phyloP scores from a whole-genome alignment of 2,797 vertebrate species.

The Astyanax mexicanus region DNA sequence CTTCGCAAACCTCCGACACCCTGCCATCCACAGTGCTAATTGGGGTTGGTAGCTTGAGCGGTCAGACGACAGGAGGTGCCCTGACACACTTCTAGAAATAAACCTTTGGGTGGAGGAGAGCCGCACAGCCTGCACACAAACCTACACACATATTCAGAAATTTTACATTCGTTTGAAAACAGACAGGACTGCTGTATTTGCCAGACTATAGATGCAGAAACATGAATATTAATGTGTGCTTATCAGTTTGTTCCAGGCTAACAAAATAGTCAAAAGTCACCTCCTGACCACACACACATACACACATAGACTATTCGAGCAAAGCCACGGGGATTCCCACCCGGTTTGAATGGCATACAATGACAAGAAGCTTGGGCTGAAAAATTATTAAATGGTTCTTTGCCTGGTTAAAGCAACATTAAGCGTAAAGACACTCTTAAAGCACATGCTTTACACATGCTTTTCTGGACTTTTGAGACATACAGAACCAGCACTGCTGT shows the following conservation, averaged over 20 bases:
- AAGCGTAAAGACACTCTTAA: too few relatives aligned
- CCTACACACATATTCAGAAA: background rate
- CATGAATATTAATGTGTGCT: slow-evolving; percentile 15
- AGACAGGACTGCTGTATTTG: background rate
- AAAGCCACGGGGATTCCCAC: background rate
- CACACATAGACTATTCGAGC: background rate
- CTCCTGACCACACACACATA: background rate
- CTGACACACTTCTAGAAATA: slow-evolving; percentile 29
- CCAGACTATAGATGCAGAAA: background rate
- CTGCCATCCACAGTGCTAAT: background rate
- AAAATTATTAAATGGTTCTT: too few relatives aligned
- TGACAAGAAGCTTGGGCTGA: slow-evolving; percentile 4
- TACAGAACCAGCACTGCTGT: too few relatives aligned
- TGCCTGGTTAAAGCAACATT: too few relatives aligned
- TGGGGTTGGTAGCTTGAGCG: slow-evolving; percentile 13
- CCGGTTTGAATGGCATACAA: background rate
- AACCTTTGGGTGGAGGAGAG: background rate
- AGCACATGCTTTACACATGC: too few relatives aligned
- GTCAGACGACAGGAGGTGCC: slow-evolving; percentile 26
- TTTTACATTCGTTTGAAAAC: background rate
- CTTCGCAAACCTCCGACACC: background rate
- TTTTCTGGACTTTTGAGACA: too few relatives aligned
- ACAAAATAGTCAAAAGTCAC: background rate
- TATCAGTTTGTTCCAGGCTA: slow-evolving; percentile 9
- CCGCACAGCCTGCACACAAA: slow-evolving; percentile 13